Conservation (phyloP, 92 coral and sea anemone species). For the Phenganax stokvisi region DNA sequence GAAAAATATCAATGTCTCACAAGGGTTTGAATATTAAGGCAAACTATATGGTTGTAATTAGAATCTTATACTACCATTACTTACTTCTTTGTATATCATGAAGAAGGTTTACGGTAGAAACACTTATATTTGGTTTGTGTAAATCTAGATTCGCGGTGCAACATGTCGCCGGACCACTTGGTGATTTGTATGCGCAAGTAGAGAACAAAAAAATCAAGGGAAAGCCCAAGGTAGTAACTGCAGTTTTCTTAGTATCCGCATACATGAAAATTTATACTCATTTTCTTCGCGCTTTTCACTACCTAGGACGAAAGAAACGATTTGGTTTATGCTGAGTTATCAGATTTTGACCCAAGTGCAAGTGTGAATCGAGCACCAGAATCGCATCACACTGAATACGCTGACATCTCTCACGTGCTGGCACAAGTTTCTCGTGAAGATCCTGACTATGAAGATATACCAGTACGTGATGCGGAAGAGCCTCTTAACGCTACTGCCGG, state of each 20-base stretch:
- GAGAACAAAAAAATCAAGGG: background rate
- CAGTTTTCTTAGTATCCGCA: too few species aligned
- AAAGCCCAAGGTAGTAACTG: background rate
- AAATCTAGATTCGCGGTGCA: background rate
- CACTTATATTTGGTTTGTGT: too few species aligned
- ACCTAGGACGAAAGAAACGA: slow-evolving; percentile 8
- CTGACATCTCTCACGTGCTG: slow-evolving; percentile 25
- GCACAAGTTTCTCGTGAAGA: background rate
- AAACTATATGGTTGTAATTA: too few species aligned
- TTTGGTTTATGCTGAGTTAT: slow-evolving; percentile 33
- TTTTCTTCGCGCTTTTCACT: background rate
- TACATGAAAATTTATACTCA: background rate
- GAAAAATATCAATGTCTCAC: too few species aligned
- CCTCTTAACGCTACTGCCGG: background rate
- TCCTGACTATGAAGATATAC: slow-evolving; percentile 6
- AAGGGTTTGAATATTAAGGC: too few species aligned
- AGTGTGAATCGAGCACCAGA: background rate
- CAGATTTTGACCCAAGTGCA: slow-evolving; percentile 14
- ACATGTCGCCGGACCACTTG: slow-evolving; percentile 1
- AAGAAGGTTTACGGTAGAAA: too few species aligned
- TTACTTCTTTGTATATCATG: too few species aligned
- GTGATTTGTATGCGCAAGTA: background rate
- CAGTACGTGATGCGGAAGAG: slow-evolving; percentile 4
- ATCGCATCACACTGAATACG: slow-evolving; percentile 19
- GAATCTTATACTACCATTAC: too few species aligned